A percentile compares a stretch with the other conserved stretches of the same genome.
These are phyloP conservation scores for Aspidoscelis tigris DNA, from an alignment of 2,113 vertebrate species.

Conservation along the genomic window DNA sequence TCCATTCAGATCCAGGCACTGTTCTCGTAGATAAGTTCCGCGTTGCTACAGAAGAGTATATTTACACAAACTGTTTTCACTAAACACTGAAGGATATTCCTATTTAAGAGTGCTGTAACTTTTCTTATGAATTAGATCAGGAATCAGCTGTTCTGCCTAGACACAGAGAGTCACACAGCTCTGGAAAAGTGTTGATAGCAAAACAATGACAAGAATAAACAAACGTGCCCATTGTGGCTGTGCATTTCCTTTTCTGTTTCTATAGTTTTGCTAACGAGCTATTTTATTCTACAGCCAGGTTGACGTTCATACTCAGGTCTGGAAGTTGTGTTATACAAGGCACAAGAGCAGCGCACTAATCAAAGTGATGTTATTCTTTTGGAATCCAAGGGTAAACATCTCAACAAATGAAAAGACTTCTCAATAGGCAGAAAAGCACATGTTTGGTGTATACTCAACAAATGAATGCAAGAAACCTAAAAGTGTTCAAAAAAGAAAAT, in stretches of 20 bases:
- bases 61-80: not conserved
- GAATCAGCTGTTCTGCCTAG: not conserved
- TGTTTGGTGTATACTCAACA: slow-evolving; percentile 43
- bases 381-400: slow-evolving; percentile 33
- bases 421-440: not conserved
- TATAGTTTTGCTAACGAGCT: slow-evolving; percentile 38
- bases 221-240: slow-evolving; percentile 45
- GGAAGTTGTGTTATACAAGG: slow-evolving; percentile 15
- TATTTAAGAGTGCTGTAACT: slow-evolving; percentile 11
- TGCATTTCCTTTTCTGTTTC: slow-evolving; percentile 68
- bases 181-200: slow-evolving; percentile 58
- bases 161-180: slow-evolving; percentile 38
- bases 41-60: not conserved
- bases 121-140: slow-evolving; percentile 37
- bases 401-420: slow-evolving; percentile 12
- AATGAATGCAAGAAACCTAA: slow-evolving; percentile 33
- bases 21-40: not conserved
- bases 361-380: slow-evolving; percentile 34
- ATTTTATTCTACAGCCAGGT: slow-evolving; percentile 1
- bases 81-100: not conserved
- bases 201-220: slow-evolving; percentile 59
- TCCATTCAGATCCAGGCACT: not conserved
- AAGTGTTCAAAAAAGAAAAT: not conserved
- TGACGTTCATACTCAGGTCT: slow-evolving; percentile 27
- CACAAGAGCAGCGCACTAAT: slow-evolving; percentile 25